These are phyloP conservation scores for Punctoribates punctum DNA, from an alignment of 2,888 invertebrate species.

Conservation along the genomic window DNA sequence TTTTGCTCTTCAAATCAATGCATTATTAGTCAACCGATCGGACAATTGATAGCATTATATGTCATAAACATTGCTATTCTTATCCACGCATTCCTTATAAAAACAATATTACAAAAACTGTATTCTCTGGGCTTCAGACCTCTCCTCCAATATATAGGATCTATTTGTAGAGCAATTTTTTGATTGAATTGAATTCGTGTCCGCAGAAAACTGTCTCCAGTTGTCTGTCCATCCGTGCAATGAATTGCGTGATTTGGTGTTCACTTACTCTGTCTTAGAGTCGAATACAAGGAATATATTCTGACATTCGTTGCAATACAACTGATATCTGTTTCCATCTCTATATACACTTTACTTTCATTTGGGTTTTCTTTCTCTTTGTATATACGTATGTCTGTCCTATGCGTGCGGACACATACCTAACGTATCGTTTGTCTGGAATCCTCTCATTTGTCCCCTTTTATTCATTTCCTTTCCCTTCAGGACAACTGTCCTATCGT, in stretches of 20 bases:
- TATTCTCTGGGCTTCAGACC: background rate
- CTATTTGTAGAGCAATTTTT: conserved; percentile 21
- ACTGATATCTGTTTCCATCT: conserved; percentile 18
- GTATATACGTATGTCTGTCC: background rate
- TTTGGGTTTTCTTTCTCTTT: background rate
- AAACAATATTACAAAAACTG: background rate
- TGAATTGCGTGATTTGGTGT: conserved; percentile 13
- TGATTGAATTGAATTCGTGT: conserved; percentile 33
- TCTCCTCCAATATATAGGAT: background rate
- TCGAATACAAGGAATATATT: conserved; percentile 2
- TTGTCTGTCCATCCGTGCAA: conserved; percentile 27
- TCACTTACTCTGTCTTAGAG: conserved; percentile 18
- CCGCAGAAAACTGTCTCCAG: conserved; percentile 26
- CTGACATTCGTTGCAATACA: background rate
- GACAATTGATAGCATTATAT: conserved; percentile 3
- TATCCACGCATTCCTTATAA: background rate
- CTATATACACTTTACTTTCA: conserved; percentile 11
- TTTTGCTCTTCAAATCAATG: conserved; percentile 3
- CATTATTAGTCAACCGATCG: conserved; percentile 30
- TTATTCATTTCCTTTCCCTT: conserved; percentile 2
- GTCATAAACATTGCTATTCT: background rate
- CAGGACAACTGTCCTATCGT: conserved; percentile 35
- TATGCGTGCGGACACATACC: conserved; percentile 12
- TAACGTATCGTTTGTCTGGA: conserved; percentile 16
- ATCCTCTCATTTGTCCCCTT: conserved; percentile 17